These are phyloP conservation scores for Vulpes vulpes DNA, from an alignment of 2,113 vertebrate genomes.

Conservation along the genomic window DNA sequence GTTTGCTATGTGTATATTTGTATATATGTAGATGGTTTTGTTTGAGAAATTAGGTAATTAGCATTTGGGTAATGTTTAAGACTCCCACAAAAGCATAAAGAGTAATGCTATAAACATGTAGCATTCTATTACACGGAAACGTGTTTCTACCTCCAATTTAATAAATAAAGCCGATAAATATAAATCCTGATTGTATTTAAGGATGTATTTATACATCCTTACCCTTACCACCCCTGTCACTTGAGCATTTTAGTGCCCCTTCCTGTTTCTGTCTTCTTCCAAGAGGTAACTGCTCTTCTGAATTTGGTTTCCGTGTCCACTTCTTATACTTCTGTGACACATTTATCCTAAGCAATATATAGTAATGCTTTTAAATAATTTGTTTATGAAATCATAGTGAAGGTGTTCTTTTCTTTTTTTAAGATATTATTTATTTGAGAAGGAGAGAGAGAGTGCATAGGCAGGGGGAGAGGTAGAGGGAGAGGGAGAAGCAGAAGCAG, in stretches of 20 bases:
- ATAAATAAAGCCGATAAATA: not conserved
- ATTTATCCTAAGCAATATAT: not conserved
- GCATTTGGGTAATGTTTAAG: constrained; percentile 36
- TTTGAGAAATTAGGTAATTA: constrained; percentile 39
- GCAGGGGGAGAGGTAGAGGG: not conserved
- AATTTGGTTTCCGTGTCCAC: not conserved
- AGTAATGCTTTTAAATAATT: not conserved
- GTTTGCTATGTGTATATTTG: not conserved
- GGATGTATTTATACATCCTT: not conserved
- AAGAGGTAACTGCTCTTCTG: not conserved
- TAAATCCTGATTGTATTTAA: not conserved
- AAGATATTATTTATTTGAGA: too few species aligned
- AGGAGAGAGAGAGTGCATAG: too few species aligned
- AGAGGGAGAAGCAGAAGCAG: not conserved
- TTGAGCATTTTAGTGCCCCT: not conserved
- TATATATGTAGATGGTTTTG: not conserved
- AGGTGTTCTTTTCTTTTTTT: not conserved
- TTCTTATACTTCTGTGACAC: not conserved
- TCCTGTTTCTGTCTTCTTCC: not conserved
- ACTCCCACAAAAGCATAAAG: constrained; percentile 16
- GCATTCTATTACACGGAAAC: too few species aligned
- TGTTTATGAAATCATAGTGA: not conserved
- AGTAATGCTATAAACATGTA: not conserved
- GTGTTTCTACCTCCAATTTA: not conserved
- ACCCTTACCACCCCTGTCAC: not conserved